Conservation (phyloP, 1,140 invertebrate species). For the Diabrotica undecimpunctata region DNA sequence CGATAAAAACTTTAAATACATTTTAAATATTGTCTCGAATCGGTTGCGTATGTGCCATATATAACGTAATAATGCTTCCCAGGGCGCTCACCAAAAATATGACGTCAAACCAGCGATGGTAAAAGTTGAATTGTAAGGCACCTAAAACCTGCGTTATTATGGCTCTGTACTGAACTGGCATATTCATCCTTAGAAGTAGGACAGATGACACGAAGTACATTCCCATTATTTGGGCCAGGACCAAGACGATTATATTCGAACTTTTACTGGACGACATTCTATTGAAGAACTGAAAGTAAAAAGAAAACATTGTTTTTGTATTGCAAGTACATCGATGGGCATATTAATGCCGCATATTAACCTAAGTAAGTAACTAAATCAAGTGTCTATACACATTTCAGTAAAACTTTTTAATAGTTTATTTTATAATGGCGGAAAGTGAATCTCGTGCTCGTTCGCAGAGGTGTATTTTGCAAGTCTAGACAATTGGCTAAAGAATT, state of each 20-base stretch:
- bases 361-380: no score
- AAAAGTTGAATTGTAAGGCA: constrained; percentile 98
- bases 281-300: constrained; percentile 90
- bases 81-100: constrained; percentile 97
- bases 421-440: no score
- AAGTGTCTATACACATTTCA: no score
- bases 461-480: no score
- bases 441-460: no score
- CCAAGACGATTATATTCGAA: constrained; percentile 96
- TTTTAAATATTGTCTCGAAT: constrained; percentile 48
- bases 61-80: constrained; percentile 93
- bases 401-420: no score
- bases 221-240: constrained; percentile 98
- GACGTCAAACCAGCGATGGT: constrained; percentile 99
- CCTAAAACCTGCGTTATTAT: constrained; percentile 98
- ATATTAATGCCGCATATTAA: no score
- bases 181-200: constrained; percentile 97
- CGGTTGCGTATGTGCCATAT: constrained; percentile 86
- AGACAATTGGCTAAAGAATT: no score
- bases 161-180: constrained; percentile 94
- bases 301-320: constrained; percentile 5
- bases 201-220: constrained; percentile 99
- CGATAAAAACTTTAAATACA: background rate
- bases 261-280: constrained; percentile 99
- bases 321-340: no score